phyloP scores from a whole-genome alignment of 2,113 vertebrate genomes.

The Cinclus mexicanus region DNA sequence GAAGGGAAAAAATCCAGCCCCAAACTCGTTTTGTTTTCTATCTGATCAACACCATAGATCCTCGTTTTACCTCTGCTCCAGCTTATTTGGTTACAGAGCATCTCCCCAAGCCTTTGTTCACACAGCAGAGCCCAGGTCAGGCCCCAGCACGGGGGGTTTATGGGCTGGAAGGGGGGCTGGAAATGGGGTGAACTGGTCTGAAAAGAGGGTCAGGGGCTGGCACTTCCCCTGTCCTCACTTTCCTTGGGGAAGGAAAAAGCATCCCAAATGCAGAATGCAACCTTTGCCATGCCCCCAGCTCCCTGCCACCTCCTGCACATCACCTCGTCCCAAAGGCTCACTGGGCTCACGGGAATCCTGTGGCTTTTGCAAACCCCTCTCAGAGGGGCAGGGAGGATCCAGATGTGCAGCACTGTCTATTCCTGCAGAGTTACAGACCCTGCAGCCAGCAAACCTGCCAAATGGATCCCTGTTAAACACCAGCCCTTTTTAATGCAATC shows the following conservation, averaged over 20 bases:
- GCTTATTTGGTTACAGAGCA: background rate
- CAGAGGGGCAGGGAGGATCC: fast-evolving
- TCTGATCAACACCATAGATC: background rate
- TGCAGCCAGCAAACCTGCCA: background rate
- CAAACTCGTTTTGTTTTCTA: fast-evolving
- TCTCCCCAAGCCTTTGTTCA: fast-evolving
- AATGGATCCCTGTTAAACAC: background rate
- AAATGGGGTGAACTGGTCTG: background rate
- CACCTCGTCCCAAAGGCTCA: background rate
- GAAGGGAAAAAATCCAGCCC: background rate
- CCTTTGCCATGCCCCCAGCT: background rate
- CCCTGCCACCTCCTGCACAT: background rate
- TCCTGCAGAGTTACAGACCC: background rate
- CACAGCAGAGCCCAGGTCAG: background rate
- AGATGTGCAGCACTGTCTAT: fast-evolving
- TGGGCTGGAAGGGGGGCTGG: too few species aligned
- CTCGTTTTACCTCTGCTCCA: background rate
- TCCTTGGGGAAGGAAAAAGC: background rate
- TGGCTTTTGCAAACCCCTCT: background rate
- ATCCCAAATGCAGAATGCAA: background rate
- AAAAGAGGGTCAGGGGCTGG: background rate
- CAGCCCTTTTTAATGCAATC: background rate
- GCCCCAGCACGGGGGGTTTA: background rate
- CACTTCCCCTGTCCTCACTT: fast-evolving
- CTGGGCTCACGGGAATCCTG: background rate